Percentiles rank a stretch among this genome's conserved stretches.
phyloP scores from a whole-genome alignment of 2,113 vertebrate species.

The Muntiacus muntjak region DNA sequence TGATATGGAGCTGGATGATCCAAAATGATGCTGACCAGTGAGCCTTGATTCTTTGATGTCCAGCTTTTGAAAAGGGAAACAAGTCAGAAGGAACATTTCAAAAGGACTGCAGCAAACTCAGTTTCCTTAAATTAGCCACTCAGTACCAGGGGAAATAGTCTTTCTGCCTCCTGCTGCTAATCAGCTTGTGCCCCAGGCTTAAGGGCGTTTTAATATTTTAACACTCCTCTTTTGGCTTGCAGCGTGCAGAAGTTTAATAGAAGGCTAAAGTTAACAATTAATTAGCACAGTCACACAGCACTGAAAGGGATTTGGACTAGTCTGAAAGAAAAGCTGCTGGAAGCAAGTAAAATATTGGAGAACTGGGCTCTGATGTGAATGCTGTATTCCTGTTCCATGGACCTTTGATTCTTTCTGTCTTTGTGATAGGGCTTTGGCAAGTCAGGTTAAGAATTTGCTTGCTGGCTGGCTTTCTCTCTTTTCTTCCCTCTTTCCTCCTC shows the following conservation, averaged over 20 bases:
- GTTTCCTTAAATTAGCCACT: fast-evolving
- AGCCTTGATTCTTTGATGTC: neutral
- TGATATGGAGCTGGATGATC: neutral
- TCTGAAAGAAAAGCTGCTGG: conserved; percentile 29
- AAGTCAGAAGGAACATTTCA: neutral
- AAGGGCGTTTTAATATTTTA: conserved; percentile 60
- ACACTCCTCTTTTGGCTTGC: conserved; percentile 27
- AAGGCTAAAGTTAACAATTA: conserved; percentile 58
- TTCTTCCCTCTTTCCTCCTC: fast-evolving
- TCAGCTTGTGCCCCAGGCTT: neutral
- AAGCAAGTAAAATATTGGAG: conserved; percentile 28
- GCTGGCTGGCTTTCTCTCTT: neutral
- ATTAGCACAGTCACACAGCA: conserved; percentile 42
- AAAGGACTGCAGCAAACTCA: neutral
- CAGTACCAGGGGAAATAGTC: neutral
- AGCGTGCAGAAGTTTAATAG: conserved; percentile 52
- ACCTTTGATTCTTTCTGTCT: neutral
- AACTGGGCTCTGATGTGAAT: neutral
- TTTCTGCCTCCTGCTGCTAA: neutral
- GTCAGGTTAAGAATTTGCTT: neutral
- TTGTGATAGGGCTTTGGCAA: neutral
- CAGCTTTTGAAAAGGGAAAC: conserved; percentile 10
- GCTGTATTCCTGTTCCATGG: neutral
- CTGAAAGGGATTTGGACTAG: conserved; percentile 29
- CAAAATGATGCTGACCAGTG: neutral